Base-by-base conservation (phyloP, 2,888 invertebrate species). In the Agonopterix heracliana region DNA sequence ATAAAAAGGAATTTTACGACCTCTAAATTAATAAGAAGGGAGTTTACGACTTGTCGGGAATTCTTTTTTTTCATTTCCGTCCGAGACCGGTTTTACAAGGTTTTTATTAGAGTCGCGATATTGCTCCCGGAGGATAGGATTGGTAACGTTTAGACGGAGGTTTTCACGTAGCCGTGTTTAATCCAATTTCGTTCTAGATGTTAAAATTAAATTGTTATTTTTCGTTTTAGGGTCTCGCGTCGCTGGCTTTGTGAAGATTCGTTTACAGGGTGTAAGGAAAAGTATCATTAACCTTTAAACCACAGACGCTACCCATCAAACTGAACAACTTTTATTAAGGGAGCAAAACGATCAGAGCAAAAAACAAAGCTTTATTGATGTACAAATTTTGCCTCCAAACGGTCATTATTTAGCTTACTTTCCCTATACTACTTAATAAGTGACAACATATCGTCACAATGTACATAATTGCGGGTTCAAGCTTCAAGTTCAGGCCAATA, bases 1-100 rank as follows among this genome's bases (percentile, higher is more conserved):
- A 68, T 71, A 74, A 66, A 68, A 49, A 59, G 45, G 54, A 58
- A 52, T 70, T 75, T 76, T 71, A 71, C 64, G 64, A 62, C 57
- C 67, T 66, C 52, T 60, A 68, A 74, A 76, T 77, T 73, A 77
- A 78, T 74, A 73, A 74, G 66, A 61, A 58, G 60, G 55, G 64
- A 65, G 66, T 74, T 76, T 64, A 66, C 71, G 70, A 67, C 61
- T 64, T 63, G 68, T 61, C 59, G 61, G 55, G 56, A 26, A 26
- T 26, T 26, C 26, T 26, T 63, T 60, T 61, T 65, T 78, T 71
- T 75, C 68, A 73, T 76, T 70, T 66, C 59, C 56, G 26, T 46
- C 52, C 54, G 52, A 54, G 35, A 45, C 38, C 53, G 26, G 68
- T 67, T 74, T 69, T 66, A 68, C 65, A 68, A 56, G 56, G 56